Conservation (phyloP, 2,888 invertebrate genomes). For the Octodonta nipae region DNA sequence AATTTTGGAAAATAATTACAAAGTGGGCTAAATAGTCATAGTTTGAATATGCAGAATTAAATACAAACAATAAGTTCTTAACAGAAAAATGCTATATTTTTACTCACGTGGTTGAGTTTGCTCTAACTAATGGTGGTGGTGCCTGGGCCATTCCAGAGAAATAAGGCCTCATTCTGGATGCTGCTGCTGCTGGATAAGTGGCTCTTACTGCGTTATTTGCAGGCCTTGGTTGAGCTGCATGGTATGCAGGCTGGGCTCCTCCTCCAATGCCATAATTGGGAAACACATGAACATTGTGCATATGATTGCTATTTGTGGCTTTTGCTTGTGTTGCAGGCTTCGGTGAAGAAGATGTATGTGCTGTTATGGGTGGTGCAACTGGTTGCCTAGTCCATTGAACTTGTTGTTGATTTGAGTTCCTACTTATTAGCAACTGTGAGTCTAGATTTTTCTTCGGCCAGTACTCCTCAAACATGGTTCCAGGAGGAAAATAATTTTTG, state of each 20-base stretch:
- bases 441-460: constrained; percentile 85
- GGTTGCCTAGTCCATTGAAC: constrained; percentile 67
- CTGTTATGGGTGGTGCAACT: constrained; percentile 55
- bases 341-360: constrained; percentile 34
- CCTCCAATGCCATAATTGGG: constrained; percentile 24
- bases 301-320: constrained; percentile 22
- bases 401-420: constrained; percentile 34
- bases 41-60: too few species aligned
- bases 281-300: constrained; percentile 28
- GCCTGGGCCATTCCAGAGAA: constrained; percentile 30
- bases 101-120: constrained; percentile 32
- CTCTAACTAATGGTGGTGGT: constrained; percentile 42
- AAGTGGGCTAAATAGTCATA: too few species aligned
- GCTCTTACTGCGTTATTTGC: constrained; percentile 23
- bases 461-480: constrained; percentile 81
- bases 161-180: constrained; percentile 27
- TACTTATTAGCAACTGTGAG: constrained; percentile 59
- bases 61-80: too few species aligned
- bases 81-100: too few species aligned
- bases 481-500: constrained; percentile 79
- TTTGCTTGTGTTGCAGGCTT: constrained; percentile 32
- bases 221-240: constrained; percentile 22
- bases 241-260: constrained; percentile 25
- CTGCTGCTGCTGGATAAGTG: constrained; percentile 26
- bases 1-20: too few species aligned